Evolutionary conservation across 2,113 vertebrate genomes (phyloP), one percentile per base, ranked within the genome.

Genomic region (Alosa alosa): DNA sequence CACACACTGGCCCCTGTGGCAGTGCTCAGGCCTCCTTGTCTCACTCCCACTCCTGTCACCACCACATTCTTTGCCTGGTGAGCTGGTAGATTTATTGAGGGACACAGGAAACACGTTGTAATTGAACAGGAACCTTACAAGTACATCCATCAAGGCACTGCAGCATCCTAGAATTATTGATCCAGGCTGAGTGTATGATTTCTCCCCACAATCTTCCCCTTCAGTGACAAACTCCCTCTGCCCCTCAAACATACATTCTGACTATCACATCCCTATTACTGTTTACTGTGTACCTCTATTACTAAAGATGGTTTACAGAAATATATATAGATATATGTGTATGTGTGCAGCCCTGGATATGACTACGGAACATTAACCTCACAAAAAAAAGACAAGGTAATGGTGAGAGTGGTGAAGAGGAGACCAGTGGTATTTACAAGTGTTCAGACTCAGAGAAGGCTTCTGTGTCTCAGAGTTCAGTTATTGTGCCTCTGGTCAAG

Each of bases 11-110:
- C 31, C 25, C 50, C 41, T 18, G 68, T 22, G 31, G 39, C 41
- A 17, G 17, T 46, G 25, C 68, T 60, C 64, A 13, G 64, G 64
- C 81, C 47, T 8, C 5, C 15, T 7, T 36, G 31, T 83, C 82
- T 95, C 94, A 96, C 95, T 96, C 94, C 94, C 92, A 93, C 87
- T 85, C 83, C 86, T 90, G 57, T 82, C 86, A 55, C 81, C 88
- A 90, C 92, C 90, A 90, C 92, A 91, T 92, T 95, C 90, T 91
- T 93, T 90, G 91, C 91, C 91, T 92, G 89, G 89, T 87, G 90
- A 92, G 89, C 6, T 44, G 81, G 20, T 81, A 88, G 91, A 92
- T 93, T 93, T 91, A 92, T 92, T 90, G 88, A 85, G 4, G 0
- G 87, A 91, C 86, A 88, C 83, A 88, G 92, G 93, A 93, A 92